Conservation (phyloP, 1,140 invertebrate genomes). For the Diorhabda sublineata region DNA sequence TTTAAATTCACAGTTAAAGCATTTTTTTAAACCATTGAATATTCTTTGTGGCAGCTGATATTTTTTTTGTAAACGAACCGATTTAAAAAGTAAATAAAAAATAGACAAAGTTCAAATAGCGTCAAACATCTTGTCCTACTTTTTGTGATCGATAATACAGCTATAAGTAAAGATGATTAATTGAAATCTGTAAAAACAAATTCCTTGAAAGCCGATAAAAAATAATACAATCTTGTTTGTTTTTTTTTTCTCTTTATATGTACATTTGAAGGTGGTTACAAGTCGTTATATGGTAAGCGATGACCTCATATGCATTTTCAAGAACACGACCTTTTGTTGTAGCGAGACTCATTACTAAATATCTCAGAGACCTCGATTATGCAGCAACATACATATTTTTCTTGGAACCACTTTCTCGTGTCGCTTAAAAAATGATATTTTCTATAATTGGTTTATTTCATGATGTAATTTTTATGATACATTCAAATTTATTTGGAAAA, state of each 20-base stretch:
- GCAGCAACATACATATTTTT: background rate
- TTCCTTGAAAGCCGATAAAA: too few relatives aligned
- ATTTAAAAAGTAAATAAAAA: too few relatives aligned
- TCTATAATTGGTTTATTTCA: background rate
- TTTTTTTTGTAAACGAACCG: too few relatives aligned
- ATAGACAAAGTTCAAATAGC: too few relatives aligned
- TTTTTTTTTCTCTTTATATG: background rate
- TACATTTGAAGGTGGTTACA: background rate
- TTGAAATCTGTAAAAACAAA: too few relatives aligned
- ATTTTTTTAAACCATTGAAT: too few relatives aligned
- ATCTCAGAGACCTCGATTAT: background rate
- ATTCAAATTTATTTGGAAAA: too few relatives aligned
- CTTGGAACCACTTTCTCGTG: background rate
- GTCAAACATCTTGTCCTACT: too few relatives aligned
- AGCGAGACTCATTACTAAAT: background rate
- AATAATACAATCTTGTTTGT: background rate
- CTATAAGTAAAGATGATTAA: too few relatives aligned
- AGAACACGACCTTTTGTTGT: background rate
- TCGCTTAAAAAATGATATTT: background rate
- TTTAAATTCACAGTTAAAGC: too few relatives aligned
- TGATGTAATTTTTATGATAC: background rate
- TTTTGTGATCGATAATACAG: too few relatives aligned
- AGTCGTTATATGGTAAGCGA: background rate
- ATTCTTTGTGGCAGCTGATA: too few relatives aligned
- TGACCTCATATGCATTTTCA: constrained; percentile 1